Evolutionary conservation across 2,113 vertebrate genomes (phyloP), one percentile per base, ranked within the genome.

Genomic region (Poeciliopsis prolifica): DNA sequence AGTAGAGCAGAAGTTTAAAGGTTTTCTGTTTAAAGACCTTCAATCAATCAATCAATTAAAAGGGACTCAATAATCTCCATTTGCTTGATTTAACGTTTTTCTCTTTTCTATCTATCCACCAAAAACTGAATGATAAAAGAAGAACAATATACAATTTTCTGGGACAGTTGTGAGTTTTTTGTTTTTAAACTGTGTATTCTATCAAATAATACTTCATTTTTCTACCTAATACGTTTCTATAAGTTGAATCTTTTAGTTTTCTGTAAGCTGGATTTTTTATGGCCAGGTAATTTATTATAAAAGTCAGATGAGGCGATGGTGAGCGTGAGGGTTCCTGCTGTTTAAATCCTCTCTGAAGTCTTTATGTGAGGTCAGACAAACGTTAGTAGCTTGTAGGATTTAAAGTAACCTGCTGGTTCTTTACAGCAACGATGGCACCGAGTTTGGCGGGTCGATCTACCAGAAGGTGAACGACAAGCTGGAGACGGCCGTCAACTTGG

Each of bases 391-490:
- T 37, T 8, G 9, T 37, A 37, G 35, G 35, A 37, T 11, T 37
- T 37, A 37, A 37, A 3, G 35, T 1, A 28, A n/a, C 51, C 24
- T 61, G 8, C 7, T 74, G 65, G 71, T 31, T 31, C 37, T 65
- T 84, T 86, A 58, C 51, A 99, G 98, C 86, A 99, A 99, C 1
- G 97, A 99, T 6, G 98, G 98, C 28, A 99, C 97, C 0, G 98
- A 99, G 86, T 99, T 99, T 78, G 98, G 98, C 0, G 98, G 97
- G 72, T 99, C 97, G 83, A 98, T 99, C 93, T 99, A 99, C 90
- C 98, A 99, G 93, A 99, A 99, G 84, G 97, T 99, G 89, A 99
- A 98, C 37, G 94, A 98, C 61, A 95, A 99, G 85, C 91, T 99
- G 94, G 98, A 99, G 95, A 99, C 97, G 0, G 98, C 96, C 0